Evolutionary conservation across 2,888 invertebrate genomes (phyloP), one percentile per base, ranked within the genome.

Genomic region (Mactromeris polynyma): DNA sequence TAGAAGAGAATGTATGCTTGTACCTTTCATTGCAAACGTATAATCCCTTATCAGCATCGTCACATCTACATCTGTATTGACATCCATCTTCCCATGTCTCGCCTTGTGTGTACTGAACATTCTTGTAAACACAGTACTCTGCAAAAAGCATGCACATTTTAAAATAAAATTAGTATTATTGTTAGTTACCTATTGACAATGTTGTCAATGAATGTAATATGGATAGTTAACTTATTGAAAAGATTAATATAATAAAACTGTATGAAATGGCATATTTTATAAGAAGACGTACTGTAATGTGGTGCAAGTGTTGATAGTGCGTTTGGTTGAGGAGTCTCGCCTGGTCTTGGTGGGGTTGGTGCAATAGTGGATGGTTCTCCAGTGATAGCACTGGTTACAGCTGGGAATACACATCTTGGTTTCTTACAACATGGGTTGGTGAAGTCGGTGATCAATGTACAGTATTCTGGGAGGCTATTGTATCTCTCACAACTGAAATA

Each of bases 81-180:
- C 94, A 94, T 4, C 93, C 94, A 90, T 94, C 94, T 33, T 92
- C 93, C 94, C 94, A 94, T 1, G 89, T 91, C 89, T 94, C 93
- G 3, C 94, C 94, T 81, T 93, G 93, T 73, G 80, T 86, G 81
- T 94, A 94, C 14, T 90, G 83, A 11, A 90, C 93, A 64, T 93
- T 93, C 83, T 92, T 92, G 91, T 94, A 94, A 11, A 93, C 80
- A 87, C 94, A 94, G 81, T 83, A 93, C 33, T 91, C 94, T 94
- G 88, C 7, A 89, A 90, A 33, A 42, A 64, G 9, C 11, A 46
- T 9, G n/a, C n/a, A n/a, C n/a, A n/a, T n/a, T n/a, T n/a, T n/a
- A n/a, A n/a, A n/a, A n/a, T n/a, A n/a, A n/a, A n/a, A n/a, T n/a
- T n/a, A n/a, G n/a, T n/a, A n/a, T n/a, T n/a, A n/a, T n/a, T n/a